Evolutionary conservation across 2,797 vertebrate species (phyloP).

Genomic region (Pyrocephalus nanus): DNA sequence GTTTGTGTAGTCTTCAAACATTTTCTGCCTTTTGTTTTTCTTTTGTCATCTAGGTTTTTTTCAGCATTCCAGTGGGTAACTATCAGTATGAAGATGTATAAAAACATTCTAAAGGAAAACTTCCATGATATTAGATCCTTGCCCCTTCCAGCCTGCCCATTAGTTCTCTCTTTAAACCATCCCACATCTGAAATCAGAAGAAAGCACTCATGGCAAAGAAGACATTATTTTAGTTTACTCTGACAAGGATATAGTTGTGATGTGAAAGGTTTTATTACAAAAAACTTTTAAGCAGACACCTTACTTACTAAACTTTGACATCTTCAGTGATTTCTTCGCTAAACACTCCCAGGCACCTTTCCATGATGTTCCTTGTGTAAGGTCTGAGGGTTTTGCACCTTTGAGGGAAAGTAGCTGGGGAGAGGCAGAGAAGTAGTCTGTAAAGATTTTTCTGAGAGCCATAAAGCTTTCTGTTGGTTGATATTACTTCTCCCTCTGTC

Average conservation of each 20-base stretch:
- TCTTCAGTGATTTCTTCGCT: background rate
- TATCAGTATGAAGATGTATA: background rate
- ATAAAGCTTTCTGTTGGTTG: background rate
- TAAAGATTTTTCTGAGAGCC: background rate
- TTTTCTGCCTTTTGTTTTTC: background rate
- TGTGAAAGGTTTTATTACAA: background rate
- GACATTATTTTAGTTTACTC: background rate
- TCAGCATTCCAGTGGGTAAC: background rate
- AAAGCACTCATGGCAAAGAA: background rate
- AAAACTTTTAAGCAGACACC: background rate
- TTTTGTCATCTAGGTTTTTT: background rate
- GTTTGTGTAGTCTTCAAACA: background rate
- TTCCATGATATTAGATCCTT: background rate
- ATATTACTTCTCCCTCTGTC: background rate
- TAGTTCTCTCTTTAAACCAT: background rate
- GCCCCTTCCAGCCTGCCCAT: background rate
- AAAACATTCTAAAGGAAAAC: background rate
- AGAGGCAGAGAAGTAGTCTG: background rate
- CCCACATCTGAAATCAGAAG: background rate
- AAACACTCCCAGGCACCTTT: background rate
- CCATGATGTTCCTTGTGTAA: background rate
- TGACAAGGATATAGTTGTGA: background rate
- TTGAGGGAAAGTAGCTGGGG: background rate
- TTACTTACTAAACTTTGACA: background rate
- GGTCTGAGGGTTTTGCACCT: background rate